Base-by-base conservation (phyloP, 2,113 vertebrate genomes). In the Lates calcarifer region DNA sequence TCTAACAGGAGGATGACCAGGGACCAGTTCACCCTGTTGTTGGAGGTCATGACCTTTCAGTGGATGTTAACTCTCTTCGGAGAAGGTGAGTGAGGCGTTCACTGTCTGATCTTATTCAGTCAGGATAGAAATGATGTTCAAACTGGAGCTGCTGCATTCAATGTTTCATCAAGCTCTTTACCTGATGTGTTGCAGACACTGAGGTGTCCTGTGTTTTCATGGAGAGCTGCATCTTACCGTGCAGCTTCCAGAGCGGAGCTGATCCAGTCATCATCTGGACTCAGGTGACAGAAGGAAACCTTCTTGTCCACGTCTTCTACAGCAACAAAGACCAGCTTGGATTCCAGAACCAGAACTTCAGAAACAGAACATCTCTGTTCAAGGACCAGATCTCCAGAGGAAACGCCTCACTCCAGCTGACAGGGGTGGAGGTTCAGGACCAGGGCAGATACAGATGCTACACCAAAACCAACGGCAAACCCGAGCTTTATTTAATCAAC, bases 251-350 rank as follows among this genome's bases (percentile, higher is more conserved):
- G 13, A 28, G 6, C 17, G 84, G 57, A 0, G 0, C 5, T 0
- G 78, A 83, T 2, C 63, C 72, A 22, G 58, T 94, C 11, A 91
- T 97, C 83, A 86, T 95, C 74, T 97, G 96, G 95, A 12, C 3
- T 8, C 0, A 57, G 9, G 0, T 64, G 26, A 14, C 15, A 28
- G 0, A 1, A 10, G 12, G 0, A 29, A 0, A 2, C 0, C 5
- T 0, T 22, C 2, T 0, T 0, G 92, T 94, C 14, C 95, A 95
- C 74, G 84, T 90, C 4, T 96, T 87, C 83, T 96, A 90, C 55
- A 0, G 70, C 1, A 5, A 37, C 1, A 0, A 0, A 0, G 92
- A 96, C 81, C 93, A 94, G 1, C 28, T 95, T 1, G 0, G 0
- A 0, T 0, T 0, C 0, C 94, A 96, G 82, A 2, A 86, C 3